Base-by-base conservation (phyloP, 2,113 vertebrate species). In the Lasiurus borealis region DNA sequence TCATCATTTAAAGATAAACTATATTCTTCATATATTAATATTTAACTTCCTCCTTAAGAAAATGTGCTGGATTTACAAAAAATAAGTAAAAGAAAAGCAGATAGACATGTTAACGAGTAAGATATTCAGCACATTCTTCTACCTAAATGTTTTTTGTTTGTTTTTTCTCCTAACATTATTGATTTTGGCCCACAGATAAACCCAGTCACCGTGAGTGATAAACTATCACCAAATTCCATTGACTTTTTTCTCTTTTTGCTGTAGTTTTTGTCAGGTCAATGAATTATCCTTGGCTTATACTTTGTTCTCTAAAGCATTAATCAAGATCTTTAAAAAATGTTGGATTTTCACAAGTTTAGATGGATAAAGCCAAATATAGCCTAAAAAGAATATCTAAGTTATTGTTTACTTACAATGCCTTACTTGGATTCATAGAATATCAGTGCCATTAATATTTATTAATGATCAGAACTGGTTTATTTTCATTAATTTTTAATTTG, bases 151-250 rank as follows among this genome's bases (percentile, higher is more conserved):
- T 8, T 57, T 21, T 21, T 23, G 23, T 62, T 62, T 27, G 40
- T 40, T 62, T 78, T 84, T 97, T 94, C 71, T 40, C 88, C 34
- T 36, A 96, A 85, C 77, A 77, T n/a, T 13, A 98, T 98, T 98
- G 98, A 98, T 98, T 98, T 98, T 96, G 31, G 83, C 85, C 97
- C 88, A 90, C 5, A 59, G 96, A 96, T 97, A 97, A 98, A 97
- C 54, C 95, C 85, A 97, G 96, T 96, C 91, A 89, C 94, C 50
- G 40, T 97, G 95, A 98, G 90, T 96, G 96, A 97, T 97, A 98
- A 98, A 97, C 89, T 96, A 85, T 12, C 81, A 90, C 90, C 94
- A 90, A 96, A 83, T 96, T 62, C 50, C 94, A 97, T 92, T 96
- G 96, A 88, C 10, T 62, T 69, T 83, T 73, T 80, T 64, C 95